phyloP scores from a whole-genome alignment of 1,140 invertebrate genomes.

The Paramacrobiotus metropolitanus region DNA sequence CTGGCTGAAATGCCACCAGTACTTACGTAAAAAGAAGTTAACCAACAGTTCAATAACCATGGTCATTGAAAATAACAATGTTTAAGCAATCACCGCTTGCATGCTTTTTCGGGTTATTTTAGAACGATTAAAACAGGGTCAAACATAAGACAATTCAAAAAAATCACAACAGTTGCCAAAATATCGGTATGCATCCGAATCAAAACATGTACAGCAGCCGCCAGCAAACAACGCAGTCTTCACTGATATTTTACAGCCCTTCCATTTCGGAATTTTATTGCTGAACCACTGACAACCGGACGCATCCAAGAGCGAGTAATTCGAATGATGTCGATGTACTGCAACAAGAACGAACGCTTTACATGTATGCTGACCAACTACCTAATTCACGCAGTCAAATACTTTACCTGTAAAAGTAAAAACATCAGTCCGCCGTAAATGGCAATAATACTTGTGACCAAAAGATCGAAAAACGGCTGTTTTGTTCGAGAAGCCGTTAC shows the following conservation, averaged over 20 bases:
- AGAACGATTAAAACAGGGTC: too few species aligned
- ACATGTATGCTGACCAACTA: not conserved
- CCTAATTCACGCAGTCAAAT: not conserved
- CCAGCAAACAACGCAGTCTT: too few species aligned
- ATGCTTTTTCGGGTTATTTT: too few species aligned
- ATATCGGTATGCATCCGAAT: too few species aligned
- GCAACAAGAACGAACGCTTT: not conserved
- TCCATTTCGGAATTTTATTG: not conserved
- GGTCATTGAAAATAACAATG: too few species aligned
- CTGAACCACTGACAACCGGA: not conserved
- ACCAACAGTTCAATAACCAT: too few species aligned
- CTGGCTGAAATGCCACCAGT: too few species aligned
- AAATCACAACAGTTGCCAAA: too few species aligned
- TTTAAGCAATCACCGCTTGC: too few species aligned
- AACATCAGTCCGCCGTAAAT: not conserved
- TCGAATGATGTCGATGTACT: not conserved
- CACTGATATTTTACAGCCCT: not conserved
- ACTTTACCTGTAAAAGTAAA: not conserved
- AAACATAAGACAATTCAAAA: too few species aligned
- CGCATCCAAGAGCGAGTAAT: not conserved
- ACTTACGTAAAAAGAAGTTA: too few species aligned
- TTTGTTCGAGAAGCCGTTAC: not conserved
- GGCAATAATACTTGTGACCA: not conserved
- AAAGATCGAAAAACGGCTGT: constrained; percentile 1
- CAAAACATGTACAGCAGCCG: too few species aligned